phyloP scores from a whole-genome alignment of 2,113 vertebrate species.

The Apteryx owenii region DNA sequence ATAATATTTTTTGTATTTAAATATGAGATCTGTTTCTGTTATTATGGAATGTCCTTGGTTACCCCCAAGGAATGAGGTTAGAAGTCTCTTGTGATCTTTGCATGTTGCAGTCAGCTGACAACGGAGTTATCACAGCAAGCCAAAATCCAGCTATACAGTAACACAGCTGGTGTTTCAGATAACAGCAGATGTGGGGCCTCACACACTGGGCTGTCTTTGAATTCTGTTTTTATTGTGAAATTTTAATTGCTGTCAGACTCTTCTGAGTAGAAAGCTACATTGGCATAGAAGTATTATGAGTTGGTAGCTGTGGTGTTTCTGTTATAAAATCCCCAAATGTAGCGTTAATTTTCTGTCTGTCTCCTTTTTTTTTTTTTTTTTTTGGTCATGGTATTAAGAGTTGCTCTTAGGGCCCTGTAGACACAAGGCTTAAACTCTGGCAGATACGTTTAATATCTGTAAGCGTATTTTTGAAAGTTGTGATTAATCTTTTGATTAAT shows the following conservation, averaged over 20 bases:
- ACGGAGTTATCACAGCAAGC: slow-evolving; percentile 39
- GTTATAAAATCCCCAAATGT: background rate
- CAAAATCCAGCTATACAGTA: background rate
- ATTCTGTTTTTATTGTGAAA: background rate
- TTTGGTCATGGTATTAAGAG: background rate
- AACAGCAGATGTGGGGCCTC: slow-evolving; percentile 24
- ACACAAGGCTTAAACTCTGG: background rate
- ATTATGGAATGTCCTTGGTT: background rate
- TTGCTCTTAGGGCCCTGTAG: background rate
- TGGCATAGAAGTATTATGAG: background rate
- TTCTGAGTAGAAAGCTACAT: background rate
- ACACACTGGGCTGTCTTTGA: background rate
- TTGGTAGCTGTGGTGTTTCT: background rate
- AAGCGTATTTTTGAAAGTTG: background rate
- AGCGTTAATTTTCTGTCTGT: background rate
- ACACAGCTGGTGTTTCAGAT: slow-evolving; percentile 40
- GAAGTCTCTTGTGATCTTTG: background rate
- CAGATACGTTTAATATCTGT: background rate
- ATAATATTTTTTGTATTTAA: background rate
- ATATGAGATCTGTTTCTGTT: background rate
- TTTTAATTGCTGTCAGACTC: background rate
- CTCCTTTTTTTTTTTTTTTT: background rate
- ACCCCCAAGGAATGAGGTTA: background rate
- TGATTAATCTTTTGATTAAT: background rate
- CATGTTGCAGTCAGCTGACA: slow-evolving; percentile 5